phyloP scores from a whole-genome alignment of 2,113 vertebrate species.

The Nansenia antarctica region DNA sequence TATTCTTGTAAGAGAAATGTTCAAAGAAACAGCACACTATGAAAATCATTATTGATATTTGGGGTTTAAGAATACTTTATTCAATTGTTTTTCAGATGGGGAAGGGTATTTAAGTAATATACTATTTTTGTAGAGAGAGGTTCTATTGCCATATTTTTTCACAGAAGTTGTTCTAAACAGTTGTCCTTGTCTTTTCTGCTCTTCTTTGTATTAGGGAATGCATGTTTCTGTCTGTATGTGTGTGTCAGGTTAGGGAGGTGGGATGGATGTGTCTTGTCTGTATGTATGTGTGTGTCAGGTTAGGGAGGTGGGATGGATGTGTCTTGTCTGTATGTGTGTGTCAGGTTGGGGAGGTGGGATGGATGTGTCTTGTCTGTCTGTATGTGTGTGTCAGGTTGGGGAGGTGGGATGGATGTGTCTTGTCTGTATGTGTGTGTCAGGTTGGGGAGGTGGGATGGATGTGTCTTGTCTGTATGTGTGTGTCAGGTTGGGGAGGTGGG shows the following conservation, averaged over 20 bases:
- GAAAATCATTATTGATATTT: slow-evolving; percentile 54
- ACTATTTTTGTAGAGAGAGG: slow-evolving; percentile 35
- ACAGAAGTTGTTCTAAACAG: slow-evolving; percentile 2
- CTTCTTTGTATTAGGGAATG: slow-evolving; percentile 20
- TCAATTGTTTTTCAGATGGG: slow-evolving; percentile 48
- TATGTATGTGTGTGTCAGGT: slow-evolving; percentile 5
- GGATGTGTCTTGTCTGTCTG: too few species aligned
- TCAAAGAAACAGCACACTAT: slow-evolving; percentile 51
- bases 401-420: slow-evolving; percentile 1
- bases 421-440: slow-evolving; percentile 5
- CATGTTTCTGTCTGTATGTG: slow-evolving; percentile 13
- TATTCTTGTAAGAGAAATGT: slow-evolving; percentile 35
- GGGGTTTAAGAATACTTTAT: slow-evolving; percentile 35
- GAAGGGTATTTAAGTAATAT: slow-evolving; percentile 63
- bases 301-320: neutral
- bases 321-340: slow-evolving; percentile 9
- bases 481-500: neutral
- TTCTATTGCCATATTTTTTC: slow-evolving; percentile 50
- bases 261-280: too few species aligned
- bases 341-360: neutral
- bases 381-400: neutral
- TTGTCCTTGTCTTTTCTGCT: slow-evolving; percentile 13
- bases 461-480: slow-evolving; percentile 11
- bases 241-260: neutral
- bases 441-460: neutral